Evolutionary conservation across 2,113 vertebrate genomes (phyloP).

Genomic region (Neotragus pygmaeus): DNA sequence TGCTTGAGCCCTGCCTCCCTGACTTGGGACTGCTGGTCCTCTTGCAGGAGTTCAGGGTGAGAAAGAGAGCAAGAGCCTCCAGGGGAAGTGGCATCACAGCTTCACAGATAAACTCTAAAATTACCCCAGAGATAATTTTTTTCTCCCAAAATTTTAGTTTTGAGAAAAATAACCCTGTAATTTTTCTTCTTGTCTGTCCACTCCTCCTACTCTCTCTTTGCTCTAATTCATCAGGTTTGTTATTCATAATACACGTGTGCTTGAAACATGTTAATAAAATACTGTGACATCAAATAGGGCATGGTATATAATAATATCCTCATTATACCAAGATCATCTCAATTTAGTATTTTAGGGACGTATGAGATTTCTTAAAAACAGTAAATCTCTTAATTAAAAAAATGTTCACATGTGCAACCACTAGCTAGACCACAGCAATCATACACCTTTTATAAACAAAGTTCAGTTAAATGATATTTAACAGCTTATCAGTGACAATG

Average conservation of each 20-base stretch:
- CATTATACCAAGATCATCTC: not conserved
- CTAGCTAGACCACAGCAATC: not conserved
- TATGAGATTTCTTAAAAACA: not conserved
- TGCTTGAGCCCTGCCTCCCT: not conserved
- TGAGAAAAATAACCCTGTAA: not conserved
- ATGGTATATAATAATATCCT: not conserved
- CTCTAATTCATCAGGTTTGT: not conserved
- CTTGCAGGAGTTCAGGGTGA: not conserved
- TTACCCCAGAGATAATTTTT: not conserved
- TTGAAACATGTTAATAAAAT: not conserved
- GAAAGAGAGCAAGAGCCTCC: not conserved
- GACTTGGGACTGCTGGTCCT: not conserved
- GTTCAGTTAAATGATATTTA: not conserved
- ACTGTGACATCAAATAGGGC: not conserved
- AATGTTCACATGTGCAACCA: not conserved
- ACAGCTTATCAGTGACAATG: not conserved
- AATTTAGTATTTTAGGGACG: not conserved
- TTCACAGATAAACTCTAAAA: not conserved
- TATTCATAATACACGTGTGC: not conserved
- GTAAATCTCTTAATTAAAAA: not conserved
- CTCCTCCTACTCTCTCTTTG: not conserved
- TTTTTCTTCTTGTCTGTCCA: not conserved
- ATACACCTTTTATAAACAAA: not conserved
- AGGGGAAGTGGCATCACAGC: not conserved
- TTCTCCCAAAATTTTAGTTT: not conserved